These are phyloP conservation scores for Drosophila sucinea DNA, from an alignment of 1,140 invertebrate genomes.

Conservation along the genomic window DNA sequence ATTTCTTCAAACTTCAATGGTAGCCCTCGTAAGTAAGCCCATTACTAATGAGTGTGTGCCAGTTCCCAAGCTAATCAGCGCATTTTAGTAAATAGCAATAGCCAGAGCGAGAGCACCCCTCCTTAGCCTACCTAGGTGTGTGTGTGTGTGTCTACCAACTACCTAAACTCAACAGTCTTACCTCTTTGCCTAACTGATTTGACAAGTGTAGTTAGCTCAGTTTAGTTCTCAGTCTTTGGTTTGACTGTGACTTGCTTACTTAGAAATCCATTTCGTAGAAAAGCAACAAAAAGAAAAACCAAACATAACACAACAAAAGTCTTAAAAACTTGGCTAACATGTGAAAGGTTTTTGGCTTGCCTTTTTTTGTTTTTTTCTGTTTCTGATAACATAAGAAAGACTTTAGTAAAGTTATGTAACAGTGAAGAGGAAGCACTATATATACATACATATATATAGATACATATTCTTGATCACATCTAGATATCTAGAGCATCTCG, in stretches of 20 bases:
- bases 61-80: conserved; percentile 9
- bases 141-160: not conserved
- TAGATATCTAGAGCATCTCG: too few relatives aligned
- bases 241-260: not conserved
- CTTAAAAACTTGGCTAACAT: conserved; percentile 5
- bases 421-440: too few relatives aligned
- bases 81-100: conserved; percentile 6
- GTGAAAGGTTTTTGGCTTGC: not conserved
- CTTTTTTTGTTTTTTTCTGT: not conserved
- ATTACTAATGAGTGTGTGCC: conserved; percentile 6
- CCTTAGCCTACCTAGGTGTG: not conserved
- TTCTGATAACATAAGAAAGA: not conserved
- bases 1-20: not conserved
- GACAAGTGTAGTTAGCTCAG: conserved; percentile 2
- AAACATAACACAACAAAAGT: not conserved
- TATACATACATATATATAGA: too few relatives aligned
- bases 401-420: too few relatives aligned
- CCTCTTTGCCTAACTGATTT: not conserved
- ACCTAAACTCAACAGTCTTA: conserved; percentile 2
- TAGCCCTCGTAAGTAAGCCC: not conserved
- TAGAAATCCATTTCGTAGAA: conserved; percentile 2
- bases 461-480: too few relatives aligned
- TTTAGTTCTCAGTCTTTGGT: not conserved
- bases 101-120: not conserved
- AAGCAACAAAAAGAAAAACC: conserved; percentile 12